These are phyloP conservation scores for Lycocerus yunnanus DNA, from an alignment of 2,888 invertebrate species.

Conservation along the genomic window DNA sequence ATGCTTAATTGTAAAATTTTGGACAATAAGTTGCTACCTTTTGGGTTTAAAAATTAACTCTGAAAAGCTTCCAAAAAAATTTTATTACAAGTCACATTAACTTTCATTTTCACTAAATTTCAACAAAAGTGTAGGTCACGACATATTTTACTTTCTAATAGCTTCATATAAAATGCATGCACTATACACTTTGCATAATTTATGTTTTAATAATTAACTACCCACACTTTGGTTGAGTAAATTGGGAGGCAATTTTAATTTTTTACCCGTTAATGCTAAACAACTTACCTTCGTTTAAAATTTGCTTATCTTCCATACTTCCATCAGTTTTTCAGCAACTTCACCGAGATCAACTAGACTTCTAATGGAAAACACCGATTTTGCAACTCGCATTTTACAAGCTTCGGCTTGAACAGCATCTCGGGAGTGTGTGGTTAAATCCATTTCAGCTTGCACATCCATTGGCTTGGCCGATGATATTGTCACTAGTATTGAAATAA, in stretches of 20 bases:
- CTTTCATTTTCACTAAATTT: neutral
- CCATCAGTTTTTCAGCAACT: conserved; percentile 43
- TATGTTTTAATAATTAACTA: neutral
- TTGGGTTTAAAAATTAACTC: too few species aligned
- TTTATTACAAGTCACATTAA: neutral
- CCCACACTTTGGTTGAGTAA: neutral
- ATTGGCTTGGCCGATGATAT: conserved; percentile 10
- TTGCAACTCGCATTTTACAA: conserved; percentile 60
- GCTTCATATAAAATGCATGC: neutral
- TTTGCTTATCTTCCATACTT: conserved; percentile 27
- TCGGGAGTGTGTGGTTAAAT: conserved; percentile 58
- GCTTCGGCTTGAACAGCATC: conserved; percentile 48
- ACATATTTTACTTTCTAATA: neutral
- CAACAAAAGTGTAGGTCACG: neutral
- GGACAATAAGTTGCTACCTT: neutral
- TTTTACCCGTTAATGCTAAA: too few species aligned
- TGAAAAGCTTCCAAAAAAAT: neutral
- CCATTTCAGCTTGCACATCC: conserved; percentile 52
- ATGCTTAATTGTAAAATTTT: too few species aligned
- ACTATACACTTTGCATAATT: neutral
- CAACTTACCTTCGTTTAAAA: conserved; percentile 39
- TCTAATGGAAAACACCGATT: conserved; percentile 64
- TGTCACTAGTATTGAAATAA: conserved; percentile 1
- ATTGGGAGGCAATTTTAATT: neutral
- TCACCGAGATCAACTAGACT: conserved; percentile 63